Evolutionary conservation across 2,797 vertebrate genomes (phyloP).

Genomic region (Erethizon dorsatum): DNA sequence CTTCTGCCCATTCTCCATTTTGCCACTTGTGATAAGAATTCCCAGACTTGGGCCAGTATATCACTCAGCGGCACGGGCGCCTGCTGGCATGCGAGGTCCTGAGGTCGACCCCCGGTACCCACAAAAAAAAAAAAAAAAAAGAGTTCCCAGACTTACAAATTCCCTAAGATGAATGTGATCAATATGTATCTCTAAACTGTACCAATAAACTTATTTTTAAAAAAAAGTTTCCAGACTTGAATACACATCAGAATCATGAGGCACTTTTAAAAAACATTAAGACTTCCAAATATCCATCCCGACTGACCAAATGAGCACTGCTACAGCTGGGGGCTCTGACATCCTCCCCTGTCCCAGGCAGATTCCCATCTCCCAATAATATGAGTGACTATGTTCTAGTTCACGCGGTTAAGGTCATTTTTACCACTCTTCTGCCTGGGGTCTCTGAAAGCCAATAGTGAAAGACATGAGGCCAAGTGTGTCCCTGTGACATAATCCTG

Average conservation of each 20-base stretch:
- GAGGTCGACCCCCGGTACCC: no score
- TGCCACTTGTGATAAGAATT: slow-evolving; percentile 17
- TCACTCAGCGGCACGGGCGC: no score
- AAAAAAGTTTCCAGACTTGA: neutral
- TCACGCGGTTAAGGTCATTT: neutral
- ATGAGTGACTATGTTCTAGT: neutral
- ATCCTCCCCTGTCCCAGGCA: neutral
- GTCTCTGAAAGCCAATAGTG: neutral
- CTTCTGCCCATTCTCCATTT: neutral
- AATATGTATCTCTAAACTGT: neutral
- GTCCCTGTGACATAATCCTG: neutral
- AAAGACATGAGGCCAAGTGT: neutral
- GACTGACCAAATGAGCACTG: neutral
- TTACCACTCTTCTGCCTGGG: neutral
- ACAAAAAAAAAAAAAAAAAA: neutral
- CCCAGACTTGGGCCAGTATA: neutral
- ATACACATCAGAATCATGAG: neutral
- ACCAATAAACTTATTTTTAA: no score
- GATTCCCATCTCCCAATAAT: neutral
- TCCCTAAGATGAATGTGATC: neutral
- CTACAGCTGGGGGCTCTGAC: neutral
- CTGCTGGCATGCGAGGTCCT: no score
- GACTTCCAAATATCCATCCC: slow-evolving; percentile 28
- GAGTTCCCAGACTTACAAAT: neutral
- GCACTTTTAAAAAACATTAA: neutral